Evolutionary conservation across 2,888 invertebrate species (phyloP).

Genomic region (Rhabditoides inermis): DNA sequence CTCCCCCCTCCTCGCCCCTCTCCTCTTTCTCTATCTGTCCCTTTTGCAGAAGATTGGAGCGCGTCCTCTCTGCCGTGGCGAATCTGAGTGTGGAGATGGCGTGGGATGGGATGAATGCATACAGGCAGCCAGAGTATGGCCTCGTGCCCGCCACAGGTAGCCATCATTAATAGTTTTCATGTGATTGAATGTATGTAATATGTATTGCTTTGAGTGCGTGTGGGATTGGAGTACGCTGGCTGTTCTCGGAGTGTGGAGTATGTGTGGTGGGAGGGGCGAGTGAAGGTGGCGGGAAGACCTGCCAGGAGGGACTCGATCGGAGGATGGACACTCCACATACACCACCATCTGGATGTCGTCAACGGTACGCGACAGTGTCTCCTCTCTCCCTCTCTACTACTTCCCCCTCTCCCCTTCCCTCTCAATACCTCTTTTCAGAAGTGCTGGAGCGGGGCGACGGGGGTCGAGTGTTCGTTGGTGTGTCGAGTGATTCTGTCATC

Average conservation of each 20-base stretch:
- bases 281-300: conserved; percentile 61
- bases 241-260: conserved; percentile 70
- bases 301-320: conserved; percentile 3
- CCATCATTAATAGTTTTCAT: not conserved
- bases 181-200: not conserved
- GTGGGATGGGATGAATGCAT: conserved; percentile 95
- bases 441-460: conserved; percentile 96
- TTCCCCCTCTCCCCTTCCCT: no score
- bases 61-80: no score
- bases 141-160: conserved; percentile 70
- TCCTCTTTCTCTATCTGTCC: no score
- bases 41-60: no score
- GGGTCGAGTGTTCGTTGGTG: conserved; percentile 70
- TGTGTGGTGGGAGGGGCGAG: conserved; percentile 90
- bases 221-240: conserved; percentile 83
- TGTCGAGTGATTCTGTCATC: no score
- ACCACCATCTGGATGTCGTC: conserved; percentile 96
- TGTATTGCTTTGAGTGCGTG: conserved; percentile 39
- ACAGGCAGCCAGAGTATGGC: conserved; percentile 93
- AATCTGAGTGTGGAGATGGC: no score
- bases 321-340: conserved; percentile 60
- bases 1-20: no score
- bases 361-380: conserved; percentile 64
- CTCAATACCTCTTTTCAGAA: no score
- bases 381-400: not conserved